Evolutionary conservation across 2,113 vertebrate genomes (phyloP), one percentile per base, ranked within the genome.

Genomic region (Glaucidium brasilianum): DNA sequence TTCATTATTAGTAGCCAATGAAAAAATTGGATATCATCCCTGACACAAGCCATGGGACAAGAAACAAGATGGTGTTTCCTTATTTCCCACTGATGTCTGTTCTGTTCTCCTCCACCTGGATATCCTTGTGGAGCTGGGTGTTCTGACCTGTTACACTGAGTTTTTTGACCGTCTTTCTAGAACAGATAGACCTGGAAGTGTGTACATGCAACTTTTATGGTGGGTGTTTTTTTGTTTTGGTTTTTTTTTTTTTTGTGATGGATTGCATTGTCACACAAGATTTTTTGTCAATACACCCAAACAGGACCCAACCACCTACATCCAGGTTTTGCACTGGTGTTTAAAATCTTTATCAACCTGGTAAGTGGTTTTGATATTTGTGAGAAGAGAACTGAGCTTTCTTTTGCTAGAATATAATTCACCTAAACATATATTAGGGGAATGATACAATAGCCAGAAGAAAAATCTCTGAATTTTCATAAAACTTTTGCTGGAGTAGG

Each of bases 261-360:
- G 7, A 22, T 43, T 55, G 9, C 0, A 0, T 8, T 12, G 9
- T 5, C 12, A 26, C 47, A 56, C 23, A 69, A 39, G 6, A 43
- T 55, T 69, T 77, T 49, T 34, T 49, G 63, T 2, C 2, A 37
- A 39, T 15, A 37, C 2, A 50, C 5, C 2, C 5, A 5, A 73
- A 64, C 0, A 52, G 4, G 12, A 50, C 3, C 2, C 3, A n/a
- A 3, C 0, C 0, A 4, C 3, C 4, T 35, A 13, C 1, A 26
- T 35, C 9, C 15, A 30, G 27, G 5, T 8, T 68, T 82, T 83
- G 11, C 21, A 9, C 8, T 15, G 21, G 8, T 64, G 14, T 32
- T 72, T 32, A 25, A 59, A 77, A 10, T 37, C 11, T 73, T 91
- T 45, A 73, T 32, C 10, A 56, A 68, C 2, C 1, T 11, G 3